A percentile compares a stretch with the other conserved stretches of the same genome.
phyloP scores from a whole-genome alignment of 2,797 vertebrate genomes.

The Gymnothorax javanicus region DNA sequence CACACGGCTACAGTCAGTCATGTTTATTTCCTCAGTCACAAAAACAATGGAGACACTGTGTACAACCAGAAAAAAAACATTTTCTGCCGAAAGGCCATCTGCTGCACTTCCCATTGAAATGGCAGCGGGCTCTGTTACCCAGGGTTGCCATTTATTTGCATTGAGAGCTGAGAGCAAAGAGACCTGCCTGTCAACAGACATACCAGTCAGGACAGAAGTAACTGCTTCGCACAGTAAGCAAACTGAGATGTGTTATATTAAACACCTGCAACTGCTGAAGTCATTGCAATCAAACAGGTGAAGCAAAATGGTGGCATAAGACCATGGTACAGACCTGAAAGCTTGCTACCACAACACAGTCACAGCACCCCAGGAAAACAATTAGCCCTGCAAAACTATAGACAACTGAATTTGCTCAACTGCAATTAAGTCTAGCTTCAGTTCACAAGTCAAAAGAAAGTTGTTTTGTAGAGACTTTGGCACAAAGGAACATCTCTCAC shows the following conservation, averaged over 20 bases:
- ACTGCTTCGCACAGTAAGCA: not conserved
- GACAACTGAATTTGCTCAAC: not conserved
- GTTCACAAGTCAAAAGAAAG: not conserved
- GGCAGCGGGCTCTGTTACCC: not conserved
- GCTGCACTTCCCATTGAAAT: not conserved
- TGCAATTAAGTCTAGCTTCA: not conserved
- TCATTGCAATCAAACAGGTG: not conserved
- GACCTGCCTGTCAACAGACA: not conserved
- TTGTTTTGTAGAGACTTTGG: too few species aligned
- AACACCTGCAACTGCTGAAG: not conserved
- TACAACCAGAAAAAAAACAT: not conserved
- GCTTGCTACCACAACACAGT: not conserved
- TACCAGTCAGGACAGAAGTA: not conserved
- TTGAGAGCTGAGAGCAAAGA: not conserved
- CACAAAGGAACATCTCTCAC: slow-evolving; percentile 60
- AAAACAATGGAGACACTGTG: not conserved
- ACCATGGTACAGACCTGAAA: not conserved
- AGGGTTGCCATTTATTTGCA: not conserved
- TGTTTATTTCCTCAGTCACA: not conserved
- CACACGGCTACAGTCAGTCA: too few species aligned
- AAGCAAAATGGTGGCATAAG: not conserved
- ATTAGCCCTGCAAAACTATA: not conserved
- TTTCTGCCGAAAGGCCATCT: not conserved
- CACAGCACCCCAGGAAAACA: not conserved
- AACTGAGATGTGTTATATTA: not conserved